Evolutionary conservation across 2,113 vertebrate genomes (phyloP).

Genomic region (Bufo bufo): DNA sequence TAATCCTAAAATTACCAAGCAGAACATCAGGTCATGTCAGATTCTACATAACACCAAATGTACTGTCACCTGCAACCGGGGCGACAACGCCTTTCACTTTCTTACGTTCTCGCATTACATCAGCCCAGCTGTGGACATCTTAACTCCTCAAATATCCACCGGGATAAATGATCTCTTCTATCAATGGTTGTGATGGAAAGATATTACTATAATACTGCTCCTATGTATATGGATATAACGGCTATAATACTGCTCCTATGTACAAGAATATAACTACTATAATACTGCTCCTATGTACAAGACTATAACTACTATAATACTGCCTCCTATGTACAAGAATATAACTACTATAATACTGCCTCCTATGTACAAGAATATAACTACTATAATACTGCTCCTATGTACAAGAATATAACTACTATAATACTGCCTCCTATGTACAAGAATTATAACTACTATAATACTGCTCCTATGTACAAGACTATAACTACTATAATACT

Average conservation of each 20-base stretch:
- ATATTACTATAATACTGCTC: too few species aligned
- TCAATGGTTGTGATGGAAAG: background rate
- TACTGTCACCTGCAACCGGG: background rate
- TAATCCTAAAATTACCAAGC: slow-evolving; percentile 26
- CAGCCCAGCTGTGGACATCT: background rate
- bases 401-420: too few species aligned
- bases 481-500: slow-evolving; percentile 4
- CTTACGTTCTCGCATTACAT: slow-evolving; percentile 29
- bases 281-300: background rate
- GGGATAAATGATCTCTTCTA: background rate
- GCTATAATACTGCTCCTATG: too few species aligned
- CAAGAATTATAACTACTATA: too few species aligned
- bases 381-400: too few species aligned
- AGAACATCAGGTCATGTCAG: background rate
- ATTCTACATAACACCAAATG: background rate
- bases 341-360: background rate
- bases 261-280: background rate
- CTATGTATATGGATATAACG: too few species aligned
- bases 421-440: too few species aligned
- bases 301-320: slow-evolving; percentile 19
- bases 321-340: background rate
- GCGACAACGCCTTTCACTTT: background rate
- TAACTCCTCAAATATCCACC: background rate
- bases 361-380: too few species aligned
- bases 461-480: background rate